Base-by-base conservation (phyloP, 2,797 vertebrate genomes). In the Hoplostethus mediterraneus region DNA sequence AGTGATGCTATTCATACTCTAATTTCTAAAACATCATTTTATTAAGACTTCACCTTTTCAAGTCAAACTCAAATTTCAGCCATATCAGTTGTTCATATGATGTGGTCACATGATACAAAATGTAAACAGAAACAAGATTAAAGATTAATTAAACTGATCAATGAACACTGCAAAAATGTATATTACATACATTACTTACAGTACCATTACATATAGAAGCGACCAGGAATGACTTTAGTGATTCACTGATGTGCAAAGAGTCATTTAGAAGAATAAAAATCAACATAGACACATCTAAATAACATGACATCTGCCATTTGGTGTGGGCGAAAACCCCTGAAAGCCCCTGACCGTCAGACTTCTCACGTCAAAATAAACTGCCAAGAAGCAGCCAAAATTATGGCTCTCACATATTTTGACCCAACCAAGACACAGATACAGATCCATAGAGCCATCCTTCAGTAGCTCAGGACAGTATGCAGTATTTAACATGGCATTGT, bases 221-320 rank as follows among this genome's bases (percentile, higher is more conserved):
- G 3, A 40, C 47, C 5, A 51, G n/a, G 11, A 63, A 56, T 31
- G 11, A 82, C 87, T 88, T 85, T 90, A 84, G 28, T 51, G 73
- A 55, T 44, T 89, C 95, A 90, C 93, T 96, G 69, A 96, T 90
- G 75, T 96, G 95, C 69, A 96, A 88, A 1, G 95, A 94, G 80
- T 95, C 95, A 94, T 96, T 95, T 97, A 73, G 42, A 65, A 68
- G 54, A 53, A 0, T 49, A 2, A 51, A 53, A 38, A 65, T 1
- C 7, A 17, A 33, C 25, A 47, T 47, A 38, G 51, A 54, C 6
- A 28, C 25, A 55, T 21, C 11, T 30, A 28, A 30, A 13, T 55
- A 1, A 67, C 25, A 38, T 7, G 5, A 13, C 4, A 48, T 2
- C 5, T 44, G 12, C 42, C 42, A 13, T 44, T 14, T 44, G 9